These are phyloP conservation scores for Sinocyclocheilus maitianheensis DNA, from an alignment of 2,113 vertebrate species.

Conservation along the genomic window DNA sequence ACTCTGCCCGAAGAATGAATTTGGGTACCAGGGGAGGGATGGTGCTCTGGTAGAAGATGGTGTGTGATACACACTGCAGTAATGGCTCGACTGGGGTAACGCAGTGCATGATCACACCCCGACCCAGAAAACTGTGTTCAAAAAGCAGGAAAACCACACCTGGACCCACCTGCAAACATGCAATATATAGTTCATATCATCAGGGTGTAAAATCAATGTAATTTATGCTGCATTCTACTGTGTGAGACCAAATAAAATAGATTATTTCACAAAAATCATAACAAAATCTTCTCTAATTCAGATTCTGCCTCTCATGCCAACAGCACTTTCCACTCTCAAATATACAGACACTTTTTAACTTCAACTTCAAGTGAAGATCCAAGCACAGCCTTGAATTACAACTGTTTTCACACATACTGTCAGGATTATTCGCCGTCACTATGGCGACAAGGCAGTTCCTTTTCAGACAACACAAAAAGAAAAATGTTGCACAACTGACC, in stretches of 20 bases:
- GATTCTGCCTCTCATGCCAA: neutral
- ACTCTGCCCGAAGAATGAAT: constrained; percentile 79
- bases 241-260: neutral
- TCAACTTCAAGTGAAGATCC: neutral
- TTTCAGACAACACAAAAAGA: constrained; percentile 8
- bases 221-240: neutral
- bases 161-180: constrained; percentile 78
- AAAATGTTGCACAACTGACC: constrained; percentile 19
- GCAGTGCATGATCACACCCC: constrained; percentile 78
- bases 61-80: constrained; percentile 81
- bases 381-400: constrained; percentile 35
- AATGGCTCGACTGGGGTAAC: constrained; percentile 84
- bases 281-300: too few species aligned
- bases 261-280: neutral
- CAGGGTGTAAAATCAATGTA: neutral
- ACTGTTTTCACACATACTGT: constrained; percentile 51
- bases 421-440: constrained; percentile 38
- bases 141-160: constrained; percentile 79
- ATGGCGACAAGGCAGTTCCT: constrained; percentile 43
- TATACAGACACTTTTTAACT: constrained; percentile 9
- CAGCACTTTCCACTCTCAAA: neutral
- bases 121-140: constrained; percentile 76
- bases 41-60: constrained; percentile 79
- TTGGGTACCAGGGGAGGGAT: constrained; percentile 77
- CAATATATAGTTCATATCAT: neutral